Evolutionary conservation across 2,888 invertebrate species (phyloP), one percentile per base, ranked within the genome.

Genomic region (Exephanes ischioxanthus): DNA sequence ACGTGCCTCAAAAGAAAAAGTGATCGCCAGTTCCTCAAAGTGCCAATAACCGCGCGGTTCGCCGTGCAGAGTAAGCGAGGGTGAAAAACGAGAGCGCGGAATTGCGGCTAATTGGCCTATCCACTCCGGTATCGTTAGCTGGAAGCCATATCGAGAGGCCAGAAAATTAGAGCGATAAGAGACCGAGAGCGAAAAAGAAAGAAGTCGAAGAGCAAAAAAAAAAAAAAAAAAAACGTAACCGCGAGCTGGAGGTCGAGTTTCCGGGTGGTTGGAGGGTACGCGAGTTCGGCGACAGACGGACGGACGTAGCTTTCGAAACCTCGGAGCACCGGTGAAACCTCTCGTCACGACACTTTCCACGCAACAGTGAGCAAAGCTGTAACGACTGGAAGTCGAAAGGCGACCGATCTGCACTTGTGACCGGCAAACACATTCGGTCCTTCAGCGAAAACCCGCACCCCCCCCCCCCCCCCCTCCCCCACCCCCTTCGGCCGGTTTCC

Each of bases 61-160:
- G 19, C 16, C 7, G 33, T 19, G n/a, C 2, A 37, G 70, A 76
- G 37, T 2, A 37, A 70, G n/a, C 22, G 68, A 63, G 63, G 53
- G 19, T 19, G 37, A 51, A 48, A 45, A 45, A 45, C 41, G 70
- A 70, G 51, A 63, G 30, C 33, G 33, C 45, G 66, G 48, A 22
- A 63, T 71, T 77, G 71, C 66, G 37, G 67, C 66, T 83, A 72
- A 83, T 83, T 78, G 72, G 72, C 72, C 45, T 67, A 67, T 66
- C 72, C 71, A 81, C 70, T 63, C 41, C n/a, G 76, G 70, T 41
- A 51, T 76, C 53, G 41, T 76, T 76, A 53, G 76, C 26, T 53
- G 61, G 53, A 63, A 81, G 76, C 63, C 76, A 73, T 71, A 71
- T 71, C 63, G 63, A 63, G 70, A 53, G 73, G 26, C 67, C 45